Evolutionary conservation across 2,113 vertebrate genomes (phyloP).

Genomic region (Odobenus rosmarus): DNA sequence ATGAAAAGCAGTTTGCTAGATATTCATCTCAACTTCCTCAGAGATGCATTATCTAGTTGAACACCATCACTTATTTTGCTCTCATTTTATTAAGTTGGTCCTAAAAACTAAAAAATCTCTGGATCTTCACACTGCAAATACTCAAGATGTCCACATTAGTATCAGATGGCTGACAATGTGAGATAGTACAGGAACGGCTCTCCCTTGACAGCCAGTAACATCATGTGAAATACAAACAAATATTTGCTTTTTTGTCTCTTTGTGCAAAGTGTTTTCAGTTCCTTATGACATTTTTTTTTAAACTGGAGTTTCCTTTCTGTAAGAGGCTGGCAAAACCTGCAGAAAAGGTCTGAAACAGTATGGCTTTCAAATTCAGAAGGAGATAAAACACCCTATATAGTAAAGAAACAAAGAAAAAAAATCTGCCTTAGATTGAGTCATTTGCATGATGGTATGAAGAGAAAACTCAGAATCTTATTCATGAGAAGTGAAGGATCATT

Average conservation of each 20-base stretch:
- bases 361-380: neutral
- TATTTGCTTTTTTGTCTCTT: neutral
- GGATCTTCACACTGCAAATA: neutral
- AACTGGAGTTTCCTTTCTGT: neutral
- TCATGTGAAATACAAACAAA: neutral
- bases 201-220: neutral
- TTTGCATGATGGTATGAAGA: neutral
- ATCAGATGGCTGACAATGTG: neutral
- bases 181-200: fast-evolving
- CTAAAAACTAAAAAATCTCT: neutral
- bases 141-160: neutral
- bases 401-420: neutral
- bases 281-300: neutral
- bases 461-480: neutral
- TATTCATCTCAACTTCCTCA: neutral
- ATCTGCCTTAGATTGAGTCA: neutral
- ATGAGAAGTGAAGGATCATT: neutral
- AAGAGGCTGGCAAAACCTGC: neutral
- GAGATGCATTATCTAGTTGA: neutral
- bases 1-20: neutral
- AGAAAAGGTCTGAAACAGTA: neutral
- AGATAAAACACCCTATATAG: neutral
- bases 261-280: neutral
- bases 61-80: neutral
- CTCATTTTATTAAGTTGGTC: neutral